Conservation (phyloP, 2,113 vertebrate genomes). For the Nothocercus nigrocapillus region DNA sequence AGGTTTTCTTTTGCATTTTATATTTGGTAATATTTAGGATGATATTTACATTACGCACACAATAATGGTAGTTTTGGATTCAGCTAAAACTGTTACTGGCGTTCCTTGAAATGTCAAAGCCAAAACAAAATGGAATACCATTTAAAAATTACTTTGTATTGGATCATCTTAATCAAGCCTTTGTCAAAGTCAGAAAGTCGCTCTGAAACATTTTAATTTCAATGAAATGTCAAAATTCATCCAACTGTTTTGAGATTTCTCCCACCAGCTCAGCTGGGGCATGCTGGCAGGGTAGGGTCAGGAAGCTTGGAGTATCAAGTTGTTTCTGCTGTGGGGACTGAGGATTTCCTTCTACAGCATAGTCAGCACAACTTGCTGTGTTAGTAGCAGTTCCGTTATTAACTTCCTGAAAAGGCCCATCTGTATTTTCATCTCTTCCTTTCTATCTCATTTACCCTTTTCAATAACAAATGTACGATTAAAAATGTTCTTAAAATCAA, state of each 20-base stretch:
- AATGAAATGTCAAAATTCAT: neutral
- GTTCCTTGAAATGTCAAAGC: neutral
- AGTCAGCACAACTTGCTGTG: slow-evolving; percentile 2
- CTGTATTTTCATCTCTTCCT: neutral
- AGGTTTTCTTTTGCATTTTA: neutral
- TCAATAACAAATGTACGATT: neutral
- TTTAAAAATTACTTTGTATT: neutral
- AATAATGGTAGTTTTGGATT: neutral
- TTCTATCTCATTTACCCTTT: neutral
- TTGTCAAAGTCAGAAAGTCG: neutral
- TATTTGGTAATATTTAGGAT: neutral
- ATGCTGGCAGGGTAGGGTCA: neutral
- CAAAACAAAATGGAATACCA: neutral
- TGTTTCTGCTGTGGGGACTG: neutral
- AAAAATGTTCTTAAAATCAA: neutral
- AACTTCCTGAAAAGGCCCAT: slow-evolving; percentile 2
- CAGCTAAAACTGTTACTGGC: neutral
- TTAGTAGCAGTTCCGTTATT: neutral
- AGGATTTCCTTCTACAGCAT: neutral
- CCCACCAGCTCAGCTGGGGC: neutral
- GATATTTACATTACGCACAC: neutral
- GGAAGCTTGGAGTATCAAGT: slow-evolving; percentile 23
- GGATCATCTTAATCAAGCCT: neutral
- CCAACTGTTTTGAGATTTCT: neutral
- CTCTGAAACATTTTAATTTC: neutral